phyloP scores from a whole-genome alignment of 2,888 invertebrate species.

The Epinotia bilunana region DNA sequence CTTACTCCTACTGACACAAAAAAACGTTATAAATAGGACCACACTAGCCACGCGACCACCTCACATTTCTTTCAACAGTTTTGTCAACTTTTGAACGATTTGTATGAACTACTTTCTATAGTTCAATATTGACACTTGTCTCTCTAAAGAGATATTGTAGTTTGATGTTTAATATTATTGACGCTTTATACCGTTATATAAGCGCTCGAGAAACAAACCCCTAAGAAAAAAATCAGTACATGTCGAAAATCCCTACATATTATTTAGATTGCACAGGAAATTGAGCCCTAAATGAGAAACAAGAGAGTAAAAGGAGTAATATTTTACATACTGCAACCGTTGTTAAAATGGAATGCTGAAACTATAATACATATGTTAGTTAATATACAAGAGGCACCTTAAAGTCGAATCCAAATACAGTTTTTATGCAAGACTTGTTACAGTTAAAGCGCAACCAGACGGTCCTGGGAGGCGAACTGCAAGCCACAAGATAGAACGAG shows the following conservation, averaged over 20 bases:
- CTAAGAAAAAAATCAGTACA: neutral
- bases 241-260: neutral
- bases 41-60: neutral
- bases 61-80: neutral
- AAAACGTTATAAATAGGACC: neutral
- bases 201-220: too few relatives aligned
- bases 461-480: neutral
- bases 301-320: constrained; percentile 7
- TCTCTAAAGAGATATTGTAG: neutral
- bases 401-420: constrained; percentile 13
- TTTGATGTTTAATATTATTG: neutral
- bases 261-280: neutral
- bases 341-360: constrained; percentile 45
- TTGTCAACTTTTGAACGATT: neutral
- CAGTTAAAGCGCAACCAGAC: neutral
- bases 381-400: constrained; percentile 41
- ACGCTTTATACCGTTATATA: neutral
- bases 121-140: neutral
- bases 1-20: neutral
- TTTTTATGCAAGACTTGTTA: neutral
- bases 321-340: constrained; percentile 65
- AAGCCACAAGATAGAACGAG: neutral
- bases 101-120: neutral
- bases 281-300: neutral
- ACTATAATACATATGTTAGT: constrained; percentile 50